Percentiles rank a stretch among this genome's conserved stretches.
phyloP scores from a whole-genome alignment of 2,797 vertebrate genomes.

The Helarctos malayanus region DNA sequence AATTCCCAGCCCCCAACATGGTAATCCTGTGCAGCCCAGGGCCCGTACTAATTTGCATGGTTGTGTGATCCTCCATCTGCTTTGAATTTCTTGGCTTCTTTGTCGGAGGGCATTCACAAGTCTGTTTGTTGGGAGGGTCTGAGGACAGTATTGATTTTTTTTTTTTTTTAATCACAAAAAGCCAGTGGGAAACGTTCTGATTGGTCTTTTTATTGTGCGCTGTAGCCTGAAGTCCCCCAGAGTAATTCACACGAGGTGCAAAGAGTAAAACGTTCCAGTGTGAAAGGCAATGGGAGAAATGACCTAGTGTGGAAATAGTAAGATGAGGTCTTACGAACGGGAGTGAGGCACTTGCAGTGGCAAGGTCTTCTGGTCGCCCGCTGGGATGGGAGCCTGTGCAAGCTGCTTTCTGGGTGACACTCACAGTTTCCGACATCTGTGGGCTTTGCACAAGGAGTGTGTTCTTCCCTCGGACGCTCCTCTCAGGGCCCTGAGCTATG shows the following conservation, averaged over 20 bases:
- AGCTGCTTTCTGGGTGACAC: background rate
- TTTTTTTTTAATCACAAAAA: background rate
- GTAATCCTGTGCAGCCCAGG: background rate
- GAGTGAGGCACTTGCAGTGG: fast-evolving
- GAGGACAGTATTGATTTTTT: conserved; percentile 41
- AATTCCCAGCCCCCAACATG: background rate
- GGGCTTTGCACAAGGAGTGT: conserved; percentile 28
- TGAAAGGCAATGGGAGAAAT: conserved; percentile 39
- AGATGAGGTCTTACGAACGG: background rate
- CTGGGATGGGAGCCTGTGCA: background rate
- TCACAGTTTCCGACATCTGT: conserved; percentile 13
- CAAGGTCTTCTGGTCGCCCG: background rate
- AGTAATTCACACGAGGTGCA: background rate
- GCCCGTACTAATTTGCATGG: conserved; percentile 1
- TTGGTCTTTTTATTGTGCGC: conserved; percentile 4
- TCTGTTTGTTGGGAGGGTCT: conserved; percentile 1
- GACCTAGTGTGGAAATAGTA: conserved; percentile 44
- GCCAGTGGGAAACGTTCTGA: conserved; percentile 30
- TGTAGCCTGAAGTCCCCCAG: background rate
- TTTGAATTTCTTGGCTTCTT: conserved; percentile 53
- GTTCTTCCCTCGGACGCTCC: background rate
- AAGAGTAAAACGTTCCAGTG: background rate
- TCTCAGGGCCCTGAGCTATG: background rate
- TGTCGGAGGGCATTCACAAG: background rate
- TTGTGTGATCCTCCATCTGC: conserved; percentile 40